phyloP scores from a whole-genome alignment of 2,797 vertebrate genomes.

The Enteromius paludinosus region DNA sequence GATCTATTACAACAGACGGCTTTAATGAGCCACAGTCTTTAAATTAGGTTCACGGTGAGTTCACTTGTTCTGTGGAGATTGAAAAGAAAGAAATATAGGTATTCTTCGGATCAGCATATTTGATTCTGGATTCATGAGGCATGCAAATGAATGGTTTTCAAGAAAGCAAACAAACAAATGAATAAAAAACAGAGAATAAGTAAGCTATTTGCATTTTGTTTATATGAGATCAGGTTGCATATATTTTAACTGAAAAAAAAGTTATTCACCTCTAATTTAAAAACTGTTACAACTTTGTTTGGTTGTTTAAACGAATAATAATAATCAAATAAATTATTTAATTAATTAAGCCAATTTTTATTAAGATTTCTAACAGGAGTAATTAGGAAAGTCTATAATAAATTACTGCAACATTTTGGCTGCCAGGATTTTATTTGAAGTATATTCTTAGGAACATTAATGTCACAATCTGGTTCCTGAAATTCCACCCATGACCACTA shows the following conservation, averaged over 20 bases:
- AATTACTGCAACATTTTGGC: not conserved
- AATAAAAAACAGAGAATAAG: not conserved
- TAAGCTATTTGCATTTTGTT: not conserved
- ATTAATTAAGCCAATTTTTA: too few relatives aligned
- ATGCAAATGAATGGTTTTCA: not conserved
- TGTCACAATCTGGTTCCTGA: too few relatives aligned
- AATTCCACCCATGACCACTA: too few relatives aligned
- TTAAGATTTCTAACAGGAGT: not conserved
- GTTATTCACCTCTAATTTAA: not conserved
- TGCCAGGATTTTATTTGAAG: not conserved
- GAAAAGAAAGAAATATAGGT: not conserved
- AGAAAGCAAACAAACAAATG: not conserved
- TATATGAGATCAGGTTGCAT: not conserved
- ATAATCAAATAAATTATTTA: too few relatives aligned
- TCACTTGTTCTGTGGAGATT: not conserved
- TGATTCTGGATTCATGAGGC: not conserved
- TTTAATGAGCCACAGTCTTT: conserved; percentile 16
- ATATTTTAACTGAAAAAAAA: not conserved
- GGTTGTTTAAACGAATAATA: too few relatives aligned
- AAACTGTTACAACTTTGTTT: not conserved
- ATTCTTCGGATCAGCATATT: not conserved
- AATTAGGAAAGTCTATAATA: not conserved
- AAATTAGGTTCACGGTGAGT: conserved; percentile 23
- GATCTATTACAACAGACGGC: conserved; percentile 14
- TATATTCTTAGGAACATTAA: not conserved